phyloP scores from a whole-genome alignment of 2,797 vertebrate species.

The Leucoraja ocellata region DNA sequence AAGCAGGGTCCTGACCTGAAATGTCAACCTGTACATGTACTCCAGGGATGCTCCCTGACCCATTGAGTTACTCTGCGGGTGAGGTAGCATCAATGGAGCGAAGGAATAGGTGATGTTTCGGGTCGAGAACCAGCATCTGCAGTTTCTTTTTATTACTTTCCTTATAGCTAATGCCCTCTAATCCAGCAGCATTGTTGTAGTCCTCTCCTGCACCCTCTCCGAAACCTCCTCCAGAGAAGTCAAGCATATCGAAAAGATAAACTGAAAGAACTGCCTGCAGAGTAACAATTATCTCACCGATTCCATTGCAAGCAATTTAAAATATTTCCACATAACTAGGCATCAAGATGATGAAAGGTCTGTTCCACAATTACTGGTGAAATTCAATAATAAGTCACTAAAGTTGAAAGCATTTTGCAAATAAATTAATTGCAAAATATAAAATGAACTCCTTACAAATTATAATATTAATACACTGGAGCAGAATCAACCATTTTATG shows the following conservation, averaged over 20 bases:
- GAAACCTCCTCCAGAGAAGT: no score
- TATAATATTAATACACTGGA: background rate
- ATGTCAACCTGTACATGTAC: no score
- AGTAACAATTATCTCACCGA: background rate
- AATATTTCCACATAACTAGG: background rate
- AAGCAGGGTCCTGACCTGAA: no score
- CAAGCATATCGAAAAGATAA: background rate
- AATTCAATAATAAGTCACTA: background rate
- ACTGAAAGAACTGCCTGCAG: background rate
- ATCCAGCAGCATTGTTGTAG: no score
- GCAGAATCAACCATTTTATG: background rate
- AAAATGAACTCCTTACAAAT: background rate
- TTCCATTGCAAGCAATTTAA: background rate
- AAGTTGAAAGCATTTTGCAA: background rate
- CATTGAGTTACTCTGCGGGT: no score
- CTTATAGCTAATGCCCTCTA: no score
- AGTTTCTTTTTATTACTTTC: no score
- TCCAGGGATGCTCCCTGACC: no score
- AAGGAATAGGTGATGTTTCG: no score
- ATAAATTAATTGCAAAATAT: background rate
- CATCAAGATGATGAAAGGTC: background rate
- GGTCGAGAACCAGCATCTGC: no score
- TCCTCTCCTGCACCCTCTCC: no score
- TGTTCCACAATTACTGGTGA: background rate
- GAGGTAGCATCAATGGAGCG: no score